Conservation (phyloP, 2,888 invertebrate species). For the Sphaerophoria taeniata region DNA sequence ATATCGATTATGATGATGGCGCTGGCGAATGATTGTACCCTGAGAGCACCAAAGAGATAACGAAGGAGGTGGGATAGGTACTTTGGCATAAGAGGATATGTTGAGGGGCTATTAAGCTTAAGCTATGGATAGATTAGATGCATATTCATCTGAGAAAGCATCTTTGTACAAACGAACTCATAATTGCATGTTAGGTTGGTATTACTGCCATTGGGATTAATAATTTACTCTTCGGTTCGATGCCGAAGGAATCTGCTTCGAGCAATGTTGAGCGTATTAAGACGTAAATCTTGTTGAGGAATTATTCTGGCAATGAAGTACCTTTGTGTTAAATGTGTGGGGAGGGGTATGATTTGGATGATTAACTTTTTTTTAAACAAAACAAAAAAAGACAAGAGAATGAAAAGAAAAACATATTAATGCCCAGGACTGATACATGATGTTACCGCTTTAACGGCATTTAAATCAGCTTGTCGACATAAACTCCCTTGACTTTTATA, state of each 20-base stretch:
- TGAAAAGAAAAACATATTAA: no score
- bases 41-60: conserved; percentile 2
- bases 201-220: conserved; percentile 28
- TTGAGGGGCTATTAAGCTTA: conserved; percentile 41
- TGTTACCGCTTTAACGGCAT: background rate
- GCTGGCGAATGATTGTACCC: conserved; percentile 50
- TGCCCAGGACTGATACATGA: no score
- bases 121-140: background rate
- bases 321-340: background rate
- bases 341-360: no score
- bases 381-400: no score
- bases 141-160: background rate
- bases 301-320: conserved; percentile 20
- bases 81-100: background rate
- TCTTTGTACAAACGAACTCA: background rate
- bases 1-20: background rate
- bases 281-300: conserved; percentile 55
- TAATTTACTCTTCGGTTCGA: conserved; percentile 35
- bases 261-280: conserved; percentile 32
- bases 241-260: conserved; percentile 9
- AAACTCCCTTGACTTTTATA: conserved; percentile 21
- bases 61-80: conserved; percentile 15
- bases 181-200: conserved; percentile 5
- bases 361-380: no score
- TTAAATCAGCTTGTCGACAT: background rate